Base-by-base conservation (phyloP, 1,140 invertebrate genomes). In the Calliopsis andreniformis region DNA sequence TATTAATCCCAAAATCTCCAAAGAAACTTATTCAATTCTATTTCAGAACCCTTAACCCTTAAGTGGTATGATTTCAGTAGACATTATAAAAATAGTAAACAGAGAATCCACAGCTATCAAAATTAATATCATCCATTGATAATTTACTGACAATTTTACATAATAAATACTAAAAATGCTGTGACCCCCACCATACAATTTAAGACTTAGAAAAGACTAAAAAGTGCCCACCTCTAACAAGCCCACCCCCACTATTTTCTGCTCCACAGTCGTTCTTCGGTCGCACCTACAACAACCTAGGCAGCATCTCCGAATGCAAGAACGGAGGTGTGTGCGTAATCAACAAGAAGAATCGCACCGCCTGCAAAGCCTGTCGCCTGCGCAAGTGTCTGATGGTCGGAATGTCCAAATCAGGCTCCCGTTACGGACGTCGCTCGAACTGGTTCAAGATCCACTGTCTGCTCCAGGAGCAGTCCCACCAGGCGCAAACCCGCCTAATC, bases 361-460 rank as follows among this genome's bases (percentile, higher is more conserved):
- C 97, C 12, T 99, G 98, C 92, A 98, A 98, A 91, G 96, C 97
- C 0, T 99, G 98, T 89, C 94, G 98, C 3, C 94, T 98, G 70
- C 94, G 97, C 61, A 98, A 98, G 91, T 99, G 98, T 89, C 93
- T 98, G 10, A 92, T 96, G 89, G 97, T 98, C 30, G 98, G 98
- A 47, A 99, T 99, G 98, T 98, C 97, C 30, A 98, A 98, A 90
- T 97, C 97, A 70, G 97, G 97, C 6, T 97, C 96, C 3, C 92
- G 97, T 18, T 98, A 97, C 89, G 97, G 97, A 6, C 93, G 97
- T 3, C 93, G 97, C 56, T 97, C 96, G 43, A 98, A 98, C 90
- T 97, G 97, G 97, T 98, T 97, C 93, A 98, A 97, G 91, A 97
- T 97, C 81, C 97, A 97, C 90, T 97, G 97, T 85, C 93, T 97